Conservation (phyloP, 2,113 vertebrate genomes). For the Guaruba guarouba region DNA sequence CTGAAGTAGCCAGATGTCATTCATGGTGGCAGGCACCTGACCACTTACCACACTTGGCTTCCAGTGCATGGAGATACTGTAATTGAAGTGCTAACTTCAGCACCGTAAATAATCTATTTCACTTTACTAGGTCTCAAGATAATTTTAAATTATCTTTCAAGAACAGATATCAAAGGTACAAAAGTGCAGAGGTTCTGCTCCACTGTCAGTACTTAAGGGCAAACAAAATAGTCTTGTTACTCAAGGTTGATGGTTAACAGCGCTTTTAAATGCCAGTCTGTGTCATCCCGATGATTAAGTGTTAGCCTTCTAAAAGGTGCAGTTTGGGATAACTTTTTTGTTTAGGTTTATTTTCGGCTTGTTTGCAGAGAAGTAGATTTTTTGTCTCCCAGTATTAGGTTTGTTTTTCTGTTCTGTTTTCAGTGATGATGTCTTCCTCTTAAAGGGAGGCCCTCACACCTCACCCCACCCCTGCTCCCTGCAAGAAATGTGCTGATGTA, state of each 20-base stretch:
- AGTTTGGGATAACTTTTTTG: background rate
- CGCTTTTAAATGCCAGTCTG: background rate
- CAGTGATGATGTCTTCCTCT: background rate
- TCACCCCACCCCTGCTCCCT: background rate
- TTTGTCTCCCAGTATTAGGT: background rate
- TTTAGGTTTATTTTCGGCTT: background rate
- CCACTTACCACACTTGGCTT: background rate
- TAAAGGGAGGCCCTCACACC: background rate
- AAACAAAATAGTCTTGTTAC: background rate
- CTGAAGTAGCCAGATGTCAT: background rate
- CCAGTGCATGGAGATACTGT: background rate
- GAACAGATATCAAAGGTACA: background rate
- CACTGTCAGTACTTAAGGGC: background rate
- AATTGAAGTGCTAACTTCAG: background rate
- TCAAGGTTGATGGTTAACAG: background rate
- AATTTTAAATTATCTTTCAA: background rate
- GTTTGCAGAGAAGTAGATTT: background rate
- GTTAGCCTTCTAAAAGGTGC: background rate
- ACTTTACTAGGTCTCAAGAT: background rate
- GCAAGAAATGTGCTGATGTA: background rate
- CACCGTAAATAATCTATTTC: background rate
- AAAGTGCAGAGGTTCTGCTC: background rate
- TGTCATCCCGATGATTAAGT: background rate
- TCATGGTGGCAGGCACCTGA: background rate
- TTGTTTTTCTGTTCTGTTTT: background rate